Conservation (phyloP, 2,797 vertebrate genomes). For the Gadopsis bispinosus region DNA sequence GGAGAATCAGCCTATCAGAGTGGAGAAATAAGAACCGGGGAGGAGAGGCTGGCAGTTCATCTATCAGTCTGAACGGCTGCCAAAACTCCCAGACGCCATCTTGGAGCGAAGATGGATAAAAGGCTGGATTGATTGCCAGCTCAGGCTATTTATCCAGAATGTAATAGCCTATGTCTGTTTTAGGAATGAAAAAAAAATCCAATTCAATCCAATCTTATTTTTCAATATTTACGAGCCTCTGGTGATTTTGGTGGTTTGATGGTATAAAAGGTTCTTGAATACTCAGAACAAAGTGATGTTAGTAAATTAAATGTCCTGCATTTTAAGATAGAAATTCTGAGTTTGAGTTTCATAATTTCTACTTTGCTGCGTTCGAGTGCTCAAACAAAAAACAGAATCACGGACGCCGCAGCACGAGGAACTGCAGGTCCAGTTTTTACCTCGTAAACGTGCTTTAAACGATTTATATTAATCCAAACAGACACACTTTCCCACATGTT, state of each 20-base stretch:
- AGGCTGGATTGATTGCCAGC: slow-evolving; percentile 17
- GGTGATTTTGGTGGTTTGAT: not conserved
- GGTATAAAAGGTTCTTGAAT: not conserved
- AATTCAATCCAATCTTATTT: not conserved
- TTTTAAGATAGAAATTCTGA: not conserved
- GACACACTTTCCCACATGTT: no score
- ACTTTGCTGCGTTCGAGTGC: slow-evolving; percentile 8
- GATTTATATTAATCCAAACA: not conserved
- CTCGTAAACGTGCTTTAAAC: not conserved
- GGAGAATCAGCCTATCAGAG: slow-evolving; percentile 36
- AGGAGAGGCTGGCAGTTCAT: slow-evolving; percentile 46
- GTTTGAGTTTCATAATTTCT: not conserved
- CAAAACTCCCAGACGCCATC: slow-evolving; percentile 53
- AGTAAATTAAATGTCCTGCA: not conserved
- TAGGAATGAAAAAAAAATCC: not conserved
- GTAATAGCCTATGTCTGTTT: not conserved
- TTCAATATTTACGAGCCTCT: not conserved
- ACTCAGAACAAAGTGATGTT: not conserved
- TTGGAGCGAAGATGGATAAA: slow-evolving; percentile 28
- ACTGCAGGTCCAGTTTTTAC: not conserved
- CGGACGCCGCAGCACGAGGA: not conserved
- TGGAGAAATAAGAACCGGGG: slow-evolving; percentile 17
- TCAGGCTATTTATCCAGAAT: slow-evolving; percentile 10
- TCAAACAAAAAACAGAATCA: not conserved
- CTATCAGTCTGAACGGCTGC: slow-evolving; percentile 51